These are phyloP conservation scores for Melieria omissa DNA, from an alignment of 2,888 invertebrate species.

Conservation along the genomic window DNA sequence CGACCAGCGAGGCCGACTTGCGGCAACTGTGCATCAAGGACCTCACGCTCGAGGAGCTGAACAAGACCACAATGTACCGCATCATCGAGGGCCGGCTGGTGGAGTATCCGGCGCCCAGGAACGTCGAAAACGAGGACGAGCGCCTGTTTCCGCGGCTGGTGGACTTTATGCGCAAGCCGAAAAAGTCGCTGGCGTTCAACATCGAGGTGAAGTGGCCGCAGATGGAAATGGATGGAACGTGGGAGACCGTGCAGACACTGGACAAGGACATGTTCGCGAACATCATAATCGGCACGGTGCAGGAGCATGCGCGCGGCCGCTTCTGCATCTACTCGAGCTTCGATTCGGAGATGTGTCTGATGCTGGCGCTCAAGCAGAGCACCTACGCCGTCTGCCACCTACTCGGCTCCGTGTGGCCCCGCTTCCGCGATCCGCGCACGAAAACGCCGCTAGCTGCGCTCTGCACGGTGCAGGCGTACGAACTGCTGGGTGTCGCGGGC, in stretches of 20 bases:
- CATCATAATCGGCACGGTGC: constrained; percentile 79
- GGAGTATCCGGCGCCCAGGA: constrained; percentile 70
- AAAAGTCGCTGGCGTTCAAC: constrained; percentile 88
- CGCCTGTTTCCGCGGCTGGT: constrained; percentile 88
- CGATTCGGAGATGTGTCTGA: constrained; percentile 92
- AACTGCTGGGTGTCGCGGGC: constrained; percentile 87
- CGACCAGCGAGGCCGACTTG: constrained; percentile 78
- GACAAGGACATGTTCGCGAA: constrained; percentile 93
- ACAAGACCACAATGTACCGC: constrained; percentile 88
- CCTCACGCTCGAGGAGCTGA: constrained; percentile 88
- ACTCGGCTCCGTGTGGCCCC: constrained; percentile 78
- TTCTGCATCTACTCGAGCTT: constrained; percentile 91
- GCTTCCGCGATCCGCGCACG: constrained; percentile 83
- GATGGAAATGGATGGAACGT: constrained; percentile 68
- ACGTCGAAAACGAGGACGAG: constrained; percentile 73
- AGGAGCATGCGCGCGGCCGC: constrained; percentile 79
- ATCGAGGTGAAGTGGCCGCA: constrained; percentile 97
- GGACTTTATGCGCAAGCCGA: constrained; percentile 79
- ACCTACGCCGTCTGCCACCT: constrained; percentile 82
- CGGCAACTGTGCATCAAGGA: constrained; percentile 94
- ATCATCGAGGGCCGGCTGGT: constrained; percentile 78
- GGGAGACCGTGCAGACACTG: constrained; percentile 54
- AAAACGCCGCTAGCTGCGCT: constrained; percentile 69
- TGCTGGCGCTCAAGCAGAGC: constrained; percentile 93
- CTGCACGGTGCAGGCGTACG: constrained; percentile 81